These are phyloP conservation scores for Hucho hucho DNA, from an alignment of 2,113 vertebrate species.

Conservation along the genomic window DNA sequence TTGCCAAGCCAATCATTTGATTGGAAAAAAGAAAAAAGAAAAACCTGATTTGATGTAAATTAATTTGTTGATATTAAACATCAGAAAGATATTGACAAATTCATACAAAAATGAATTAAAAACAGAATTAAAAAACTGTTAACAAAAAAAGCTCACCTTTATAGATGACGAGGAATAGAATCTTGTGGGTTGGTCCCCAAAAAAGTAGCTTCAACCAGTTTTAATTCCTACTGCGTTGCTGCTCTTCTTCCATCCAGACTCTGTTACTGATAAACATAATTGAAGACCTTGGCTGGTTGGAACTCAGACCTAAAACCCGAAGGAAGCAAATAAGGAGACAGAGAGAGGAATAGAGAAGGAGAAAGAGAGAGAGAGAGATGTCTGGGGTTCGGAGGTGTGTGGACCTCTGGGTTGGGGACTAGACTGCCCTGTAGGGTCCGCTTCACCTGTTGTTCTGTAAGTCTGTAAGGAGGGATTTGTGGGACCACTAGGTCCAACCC, in stretches of 20 bases:
- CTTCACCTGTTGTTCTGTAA: conserved; percentile 30
- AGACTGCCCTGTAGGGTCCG: conserved; percentile 2
- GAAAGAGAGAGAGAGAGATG: not conserved
- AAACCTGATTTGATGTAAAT: not conserved
- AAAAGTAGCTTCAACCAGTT: not conserved
- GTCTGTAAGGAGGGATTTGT: conserved; percentile 20
- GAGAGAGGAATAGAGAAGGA: too few species aligned
- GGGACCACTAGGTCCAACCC: conserved; percentile 4
- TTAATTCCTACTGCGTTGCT: conserved; percentile 55
- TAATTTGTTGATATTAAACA: not conserved
- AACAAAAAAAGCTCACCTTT: conserved; percentile 55
- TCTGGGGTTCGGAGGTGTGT: not conserved
- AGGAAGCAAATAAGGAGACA: not conserved
- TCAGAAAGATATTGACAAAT: not conserved
- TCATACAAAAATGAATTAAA: not conserved
- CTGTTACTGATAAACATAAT: conserved; percentile 46
- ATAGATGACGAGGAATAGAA: not conserved
- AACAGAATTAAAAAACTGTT: not conserved
- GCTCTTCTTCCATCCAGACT: conserved; percentile 37
- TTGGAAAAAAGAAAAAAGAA: not conserved
- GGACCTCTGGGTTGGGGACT: too few species aligned
- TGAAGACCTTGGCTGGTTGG: not conserved
- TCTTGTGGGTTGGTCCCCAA: conserved; percentile 1
- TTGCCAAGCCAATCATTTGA: not conserved
- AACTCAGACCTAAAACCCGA: not conserved